Evolutionary conservation across 2,888 invertebrate genomes (phyloP), one percentile per base, ranked within the genome.

Genomic region (Chaetoderma sp.): DNA sequence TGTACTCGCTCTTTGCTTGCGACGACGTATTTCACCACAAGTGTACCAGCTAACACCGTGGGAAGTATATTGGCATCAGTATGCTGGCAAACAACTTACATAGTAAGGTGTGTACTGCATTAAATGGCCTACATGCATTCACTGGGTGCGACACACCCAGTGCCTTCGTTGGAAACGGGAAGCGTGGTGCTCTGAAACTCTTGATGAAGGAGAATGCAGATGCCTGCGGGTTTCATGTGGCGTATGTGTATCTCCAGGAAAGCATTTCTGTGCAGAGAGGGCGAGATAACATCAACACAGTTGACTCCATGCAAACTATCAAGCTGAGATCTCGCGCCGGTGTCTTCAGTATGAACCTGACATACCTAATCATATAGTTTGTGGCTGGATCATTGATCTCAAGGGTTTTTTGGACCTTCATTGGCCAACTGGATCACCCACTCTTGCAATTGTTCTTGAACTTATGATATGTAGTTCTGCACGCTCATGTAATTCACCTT

Each of bases 281-380:
- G n/a, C n/a, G n/a, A 60, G 21, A 27, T 66, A 6, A 57, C 65
- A 27, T 36, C 27, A 18, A 25, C 39, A 28, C 36, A 49, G 49
- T 45, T 66, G 18, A 63, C 64, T n/a, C 65, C 63, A 45, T 56
- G 62, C 33, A 4, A 67, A 67, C 61, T 67, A 67, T 32, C 67
- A 67, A 27, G 52, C 60, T 10, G 67, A 42, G 6, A 68, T 67
- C 6, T 67, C 60, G 65, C 27, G 32, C 21, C 62, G 44, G 16
- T 6, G 44, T 45, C 28, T 57, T 21, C 32, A 54, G 13, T 16
- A 27, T 4, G 4, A 52, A 4, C 50, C 50, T 8, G 33, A 8
- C 10, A 25, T 32, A 18, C 50, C 60, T 13, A 28, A 8, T 16
- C 60, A 47, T 30, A 23, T 55, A 32, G 60, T 30, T 6, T 16